These are phyloP conservation scores for Apodemia zela DNA, from an alignment of 2,888 invertebrate species.

Conservation along the genomic window DNA sequence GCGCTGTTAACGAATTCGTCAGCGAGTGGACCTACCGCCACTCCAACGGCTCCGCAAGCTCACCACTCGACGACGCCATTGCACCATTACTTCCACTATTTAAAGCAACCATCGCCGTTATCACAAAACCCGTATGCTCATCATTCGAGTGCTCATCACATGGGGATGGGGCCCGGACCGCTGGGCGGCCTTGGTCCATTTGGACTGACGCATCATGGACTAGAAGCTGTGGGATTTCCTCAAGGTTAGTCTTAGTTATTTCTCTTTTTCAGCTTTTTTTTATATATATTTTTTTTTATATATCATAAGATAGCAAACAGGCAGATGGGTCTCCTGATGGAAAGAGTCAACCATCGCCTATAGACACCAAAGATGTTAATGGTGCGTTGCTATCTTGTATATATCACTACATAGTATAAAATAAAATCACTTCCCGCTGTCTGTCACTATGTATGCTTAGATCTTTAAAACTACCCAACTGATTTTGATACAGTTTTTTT, in stretches of 20 bases:
- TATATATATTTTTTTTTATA: too few relatives aligned
- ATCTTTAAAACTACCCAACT: too few relatives aligned
- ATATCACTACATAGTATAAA: too few relatives aligned
- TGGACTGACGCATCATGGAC: constrained; percentile 68
- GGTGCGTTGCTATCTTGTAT: too few relatives aligned
- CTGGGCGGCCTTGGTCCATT: constrained; percentile 73
- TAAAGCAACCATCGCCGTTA: constrained; percentile 77
- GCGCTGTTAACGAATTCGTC: constrained; percentile 72
- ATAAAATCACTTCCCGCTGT: too few relatives aligned
- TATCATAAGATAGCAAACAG: too few relatives aligned
- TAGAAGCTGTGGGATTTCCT: constrained; percentile 76
- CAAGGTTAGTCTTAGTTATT: constrained; percentile 55
- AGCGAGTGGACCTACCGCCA: constrained; percentile 57
- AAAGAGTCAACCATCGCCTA: too few relatives aligned
- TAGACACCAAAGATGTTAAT: too few relatives aligned
- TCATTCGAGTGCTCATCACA: constrained; percentile 71
- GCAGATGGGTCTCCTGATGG: too few relatives aligned
- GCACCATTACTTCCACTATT: constrained; percentile 79
- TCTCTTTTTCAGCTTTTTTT: too few relatives aligned
- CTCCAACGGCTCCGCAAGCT: constrained; percentile 63
- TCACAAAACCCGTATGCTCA: constrained; percentile 73
- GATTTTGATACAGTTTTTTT: too few relatives aligned
- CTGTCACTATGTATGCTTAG: too few relatives aligned
- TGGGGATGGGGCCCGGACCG: constrained; percentile 78
- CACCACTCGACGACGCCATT: constrained; percentile 77